Percentiles rank a stretch among this genome's conserved stretches.
Evolutionary conservation across 2,888 invertebrate species (phyloP).

Genomic region (Xestia sexstrigata): DNA sequence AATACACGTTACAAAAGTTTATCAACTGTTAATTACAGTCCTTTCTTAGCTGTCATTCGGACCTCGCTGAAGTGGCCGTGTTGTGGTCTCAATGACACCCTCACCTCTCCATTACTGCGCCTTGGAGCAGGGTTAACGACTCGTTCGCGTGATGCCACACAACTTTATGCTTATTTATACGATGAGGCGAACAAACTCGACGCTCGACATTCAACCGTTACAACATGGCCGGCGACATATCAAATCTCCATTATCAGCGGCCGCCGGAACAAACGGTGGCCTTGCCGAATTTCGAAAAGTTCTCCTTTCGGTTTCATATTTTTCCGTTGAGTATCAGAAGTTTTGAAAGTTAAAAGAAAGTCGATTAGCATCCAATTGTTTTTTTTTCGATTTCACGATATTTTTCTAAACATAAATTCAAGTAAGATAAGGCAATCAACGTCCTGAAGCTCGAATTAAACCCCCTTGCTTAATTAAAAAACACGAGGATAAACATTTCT

Average conservation of each 20-base stretch:
- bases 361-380: background rate
- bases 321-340: constrained; percentile 20
- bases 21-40: constrained; percentile 79
- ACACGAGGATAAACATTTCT: background rate
- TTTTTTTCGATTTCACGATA: background rate
- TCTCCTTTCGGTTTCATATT: constrained; percentile 44
- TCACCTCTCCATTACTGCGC: constrained; percentile 85
- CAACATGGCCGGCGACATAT: constrained; percentile 84
- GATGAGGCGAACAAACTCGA: constrained; percentile 83
- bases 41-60: constrained; percentile 79
- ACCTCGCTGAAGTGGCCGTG: constrained; percentile 78
- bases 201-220: constrained; percentile 82
- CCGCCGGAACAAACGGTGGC: constrained; percentile 68
- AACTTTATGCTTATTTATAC: constrained; percentile 89
- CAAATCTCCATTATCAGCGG: constrained; percentile 86
- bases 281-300: constrained; percentile 60
- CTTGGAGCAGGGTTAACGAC: constrained; percentile 87
- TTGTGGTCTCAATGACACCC: constrained; percentile 85
- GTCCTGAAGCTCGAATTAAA: background rate
- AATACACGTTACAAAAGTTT: constrained; percentile 61
- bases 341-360: constrained; percentile 23
- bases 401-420: background rate
- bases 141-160: constrained; percentile 85
- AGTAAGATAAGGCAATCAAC: background rate
- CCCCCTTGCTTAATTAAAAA: background rate